Conservation (phyloP, 2,113 vertebrate species). For the Cacatua alba region DNA sequence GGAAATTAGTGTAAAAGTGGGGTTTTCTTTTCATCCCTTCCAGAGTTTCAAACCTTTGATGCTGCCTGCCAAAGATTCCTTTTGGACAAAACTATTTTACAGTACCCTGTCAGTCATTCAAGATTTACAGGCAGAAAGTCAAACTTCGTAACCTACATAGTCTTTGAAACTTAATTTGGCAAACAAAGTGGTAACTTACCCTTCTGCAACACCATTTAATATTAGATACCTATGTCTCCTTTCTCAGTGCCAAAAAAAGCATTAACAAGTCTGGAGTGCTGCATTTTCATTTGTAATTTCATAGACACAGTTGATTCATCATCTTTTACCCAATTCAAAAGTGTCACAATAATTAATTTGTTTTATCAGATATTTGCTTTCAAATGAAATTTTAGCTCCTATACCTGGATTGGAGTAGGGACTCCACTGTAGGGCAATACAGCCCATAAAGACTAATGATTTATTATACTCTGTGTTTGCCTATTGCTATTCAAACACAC, state of each 20-base stretch:
- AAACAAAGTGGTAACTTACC: slow-evolving; percentile 66
- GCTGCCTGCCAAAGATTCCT: slow-evolving; percentile 59
- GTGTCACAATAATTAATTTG: slow-evolving; percentile 71
- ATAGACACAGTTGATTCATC: slow-evolving; percentile 52
- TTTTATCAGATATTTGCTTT: slow-evolving; percentile 49
- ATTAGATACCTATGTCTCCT: slow-evolving; percentile 64
- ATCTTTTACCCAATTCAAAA: slow-evolving; percentile 60
- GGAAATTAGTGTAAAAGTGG: slow-evolving; percentile 63
- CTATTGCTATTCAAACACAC: slow-evolving; percentile 14
- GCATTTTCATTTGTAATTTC: slow-evolving; percentile 55
- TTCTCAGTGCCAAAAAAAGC: slow-evolving; percentile 58
- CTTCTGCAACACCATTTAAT: slow-evolving; percentile 65
- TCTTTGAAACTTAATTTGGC: slow-evolving; percentile 79
- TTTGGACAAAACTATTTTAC: slow-evolving; percentile 68
- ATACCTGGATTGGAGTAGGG: neutral
- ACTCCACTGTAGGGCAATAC: neutral
- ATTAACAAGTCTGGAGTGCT: slow-evolving; percentile 56
- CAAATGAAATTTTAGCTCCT: slow-evolving; percentile 52
- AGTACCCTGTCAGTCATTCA: slow-evolving; percentile 66
- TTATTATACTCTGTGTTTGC: neutral
- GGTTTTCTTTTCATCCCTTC: slow-evolving; percentile 67
- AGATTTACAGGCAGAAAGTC: slow-evolving; percentile 63
- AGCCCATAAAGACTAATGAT: neutral
- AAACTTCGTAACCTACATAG: slow-evolving; percentile 64
- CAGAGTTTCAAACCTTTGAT: slow-evolving; percentile 64